phyloP scores from a whole-genome alignment of 23 tunicate species.

The Clavelina lepadiformis region DNA sequence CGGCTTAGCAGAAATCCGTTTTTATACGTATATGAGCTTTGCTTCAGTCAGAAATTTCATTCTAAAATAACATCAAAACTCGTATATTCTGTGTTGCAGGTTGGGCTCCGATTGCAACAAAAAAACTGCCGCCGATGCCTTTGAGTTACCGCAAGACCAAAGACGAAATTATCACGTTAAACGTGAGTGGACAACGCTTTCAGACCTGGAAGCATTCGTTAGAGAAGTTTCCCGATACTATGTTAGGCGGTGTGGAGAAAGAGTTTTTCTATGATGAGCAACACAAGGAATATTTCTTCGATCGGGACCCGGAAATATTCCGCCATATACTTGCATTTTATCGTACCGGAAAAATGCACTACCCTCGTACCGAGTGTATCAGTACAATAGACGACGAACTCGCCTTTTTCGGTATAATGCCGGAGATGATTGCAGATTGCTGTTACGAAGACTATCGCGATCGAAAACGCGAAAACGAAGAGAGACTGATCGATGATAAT shows the following conservation, averaged over 20 bases:
- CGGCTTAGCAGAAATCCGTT: too few relatives aligned
- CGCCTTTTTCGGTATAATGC: conserved; percentile 87
- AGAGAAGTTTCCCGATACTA: conserved; percentile 85
- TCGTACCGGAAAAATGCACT: conserved; percentile 95
- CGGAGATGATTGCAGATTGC: conserved; percentile 95
- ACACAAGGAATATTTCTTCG: conserved; percentile 88
- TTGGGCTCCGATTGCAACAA: conserved; percentile 73
- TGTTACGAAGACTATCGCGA: conserved; percentile 97
- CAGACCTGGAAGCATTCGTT: conserved; percentile 85
- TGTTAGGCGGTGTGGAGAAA: conserved; percentile 84
- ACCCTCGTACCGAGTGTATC: conserved; percentile 96
- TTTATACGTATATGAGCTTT: too few relatives aligned
- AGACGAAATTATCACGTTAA: conserved; percentile 68
- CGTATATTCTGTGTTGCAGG: conserved; percentile 52
- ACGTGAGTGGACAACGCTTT: conserved; percentile 70
- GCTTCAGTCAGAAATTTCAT: too few relatives aligned
- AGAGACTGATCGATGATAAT: conserved; percentile 73
- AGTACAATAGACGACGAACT: conserved; percentile 89
- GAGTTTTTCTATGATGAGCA: conserved; percentile 94
- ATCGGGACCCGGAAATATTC: conserved; percentile 95
- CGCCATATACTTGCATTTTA: conserved; percentile 88
- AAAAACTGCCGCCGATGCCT: conserved; percentile 58
- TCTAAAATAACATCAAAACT: too few relatives aligned
- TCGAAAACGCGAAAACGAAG: conserved; percentile 90
- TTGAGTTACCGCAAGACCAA: conserved; percentile 23